These are phyloP conservation scores for Dioctria rufipes DNA, from an alignment of 2,888 invertebrate species.

Conservation along the genomic window DNA sequence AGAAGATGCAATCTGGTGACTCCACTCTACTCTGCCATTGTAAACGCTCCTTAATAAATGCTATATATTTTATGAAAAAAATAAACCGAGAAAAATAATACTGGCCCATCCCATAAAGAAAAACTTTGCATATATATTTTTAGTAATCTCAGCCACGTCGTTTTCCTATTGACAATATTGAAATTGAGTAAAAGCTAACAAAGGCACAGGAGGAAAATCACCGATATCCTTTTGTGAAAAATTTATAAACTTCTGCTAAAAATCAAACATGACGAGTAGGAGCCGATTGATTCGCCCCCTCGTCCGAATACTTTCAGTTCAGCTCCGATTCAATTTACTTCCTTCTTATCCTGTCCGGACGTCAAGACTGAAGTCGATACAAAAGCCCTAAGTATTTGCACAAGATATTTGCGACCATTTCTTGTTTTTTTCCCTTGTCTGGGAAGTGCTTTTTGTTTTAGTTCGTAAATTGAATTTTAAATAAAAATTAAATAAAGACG, in stretches of 20 bases:
- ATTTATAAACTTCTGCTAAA: conserved; percentile 51
- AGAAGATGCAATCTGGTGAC: no score
- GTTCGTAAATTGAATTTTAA: conserved; percentile 70
- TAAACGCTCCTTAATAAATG: no score
- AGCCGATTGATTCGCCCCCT: conserved; percentile 53
- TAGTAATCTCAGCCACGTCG: no score
- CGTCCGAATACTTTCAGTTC: conserved; percentile 15
- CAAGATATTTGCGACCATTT: conserved; percentile 48
- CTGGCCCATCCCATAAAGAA: no score
- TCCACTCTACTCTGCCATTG: no score
- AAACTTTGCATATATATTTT: no score
- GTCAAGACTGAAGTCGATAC: conserved; percentile 10
- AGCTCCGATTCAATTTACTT: not conserved
- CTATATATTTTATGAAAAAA: no score
- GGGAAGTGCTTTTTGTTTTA: conserved; percentile 68
- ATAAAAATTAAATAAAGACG: conserved; percentile 66
- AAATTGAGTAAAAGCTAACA: not conserved
- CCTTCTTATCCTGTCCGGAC: not conserved
- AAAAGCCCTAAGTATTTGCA: conserved; percentile 34
- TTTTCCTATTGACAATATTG: no score
- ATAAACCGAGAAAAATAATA: no score
- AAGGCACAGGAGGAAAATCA: conserved; percentile 49
- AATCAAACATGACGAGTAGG: conserved; percentile 47
- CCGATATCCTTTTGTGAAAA: conserved; percentile 56
- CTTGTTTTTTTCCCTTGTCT: conserved; percentile 51